Evolutionary conservation across 2,888 invertebrate species (phyloP), one percentile per base, ranked within the genome.

Genomic region (Lasioglossum villosulum): DNA sequence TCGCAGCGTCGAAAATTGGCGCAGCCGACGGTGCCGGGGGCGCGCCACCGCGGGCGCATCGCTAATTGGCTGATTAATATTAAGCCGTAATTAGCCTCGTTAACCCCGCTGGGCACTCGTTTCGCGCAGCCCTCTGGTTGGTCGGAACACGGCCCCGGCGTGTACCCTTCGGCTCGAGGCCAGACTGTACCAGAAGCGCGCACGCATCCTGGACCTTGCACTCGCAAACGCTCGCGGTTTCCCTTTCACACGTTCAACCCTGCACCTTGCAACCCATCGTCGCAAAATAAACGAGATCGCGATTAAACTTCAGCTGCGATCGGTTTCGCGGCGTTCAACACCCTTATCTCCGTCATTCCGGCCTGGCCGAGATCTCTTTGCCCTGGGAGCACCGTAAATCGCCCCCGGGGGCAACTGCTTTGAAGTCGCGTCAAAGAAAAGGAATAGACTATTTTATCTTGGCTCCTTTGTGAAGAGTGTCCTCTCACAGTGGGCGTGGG

Each of bases 61-160:
- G 90, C 91, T 93, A 93, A 93, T 93, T 93, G 92, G 90, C 90
- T 93, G 91, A 93, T 93, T 92, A 93, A 93, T 93, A 93, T 93
- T 92, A 91, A 93, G 92, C 88, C 88, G 88, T 91, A 93, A 93
- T 93, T 93, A 93, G 92, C 89, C 88, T 86, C 83, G 92, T 90
- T 90, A 89, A 88, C 90, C 91, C 90, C 88, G 88, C 82, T 83
- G 89, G 91, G 91, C 86, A 90, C 88, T 92, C 91, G 90, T 93
- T 92, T 88, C 91, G 75, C 86, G 86, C 83, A 84, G 91, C 84
- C 83, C 89, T 91, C 89, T 90, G 91, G 91, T 93, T 92, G 92
- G 92, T 89, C 90, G 86, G 83, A 88, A 87, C 75, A 80, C 73
- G 78, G 75, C 34, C 77, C 39, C 72, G 30, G 79, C 71, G 68